Evolutionary conservation across 2,888 invertebrate genomes (phyloP).

Genomic region (Smittia aterrima): DNA sequence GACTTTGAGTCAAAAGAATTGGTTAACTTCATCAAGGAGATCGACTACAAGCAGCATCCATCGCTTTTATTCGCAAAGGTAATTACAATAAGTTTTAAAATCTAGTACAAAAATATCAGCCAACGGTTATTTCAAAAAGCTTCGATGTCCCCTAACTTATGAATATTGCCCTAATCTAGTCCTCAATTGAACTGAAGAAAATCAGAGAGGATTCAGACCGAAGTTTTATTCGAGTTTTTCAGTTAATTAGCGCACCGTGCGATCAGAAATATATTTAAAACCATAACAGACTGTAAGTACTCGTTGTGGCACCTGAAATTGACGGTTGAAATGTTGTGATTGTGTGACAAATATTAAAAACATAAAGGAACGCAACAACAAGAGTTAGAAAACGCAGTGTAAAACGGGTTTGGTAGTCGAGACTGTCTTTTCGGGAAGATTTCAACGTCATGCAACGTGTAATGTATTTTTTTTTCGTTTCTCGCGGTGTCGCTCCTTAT

Average conservation of each 20-base stretch:
- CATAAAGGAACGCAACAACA: background rate
- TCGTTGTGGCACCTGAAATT: background rate
- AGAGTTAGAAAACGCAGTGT: background rate
- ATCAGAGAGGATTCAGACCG: background rate
- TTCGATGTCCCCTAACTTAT: background rate
- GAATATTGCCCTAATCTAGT: slow-evolving; percentile 4
- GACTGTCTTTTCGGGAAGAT: slow-evolving; percentile 10
- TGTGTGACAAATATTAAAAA: slow-evolving; percentile 7
- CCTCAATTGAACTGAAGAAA: background rate
- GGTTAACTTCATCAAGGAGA: background rate
- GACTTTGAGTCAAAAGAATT: background rate
- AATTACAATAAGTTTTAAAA: too few relatives aligned
- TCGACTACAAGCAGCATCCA: background rate
- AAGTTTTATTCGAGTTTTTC: background rate
- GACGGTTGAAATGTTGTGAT: background rate
- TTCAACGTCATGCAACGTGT: slow-evolving; percentile 27
- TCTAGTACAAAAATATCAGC: background rate
- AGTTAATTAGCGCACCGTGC: background rate
- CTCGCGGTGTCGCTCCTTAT: background rate
- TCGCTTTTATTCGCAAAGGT: background rate
- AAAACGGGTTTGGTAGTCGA: slow-evolving; percentile 28
- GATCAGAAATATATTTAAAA: background rate
- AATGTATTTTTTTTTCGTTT: slow-evolving; percentile 11
- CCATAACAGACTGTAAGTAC: slow-evolving; percentile 2
- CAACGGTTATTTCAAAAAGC: background rate